Evolutionary conservation across 2,888 invertebrate species (phyloP).

Genomic region (Hylaea fasciaria): DNA sequence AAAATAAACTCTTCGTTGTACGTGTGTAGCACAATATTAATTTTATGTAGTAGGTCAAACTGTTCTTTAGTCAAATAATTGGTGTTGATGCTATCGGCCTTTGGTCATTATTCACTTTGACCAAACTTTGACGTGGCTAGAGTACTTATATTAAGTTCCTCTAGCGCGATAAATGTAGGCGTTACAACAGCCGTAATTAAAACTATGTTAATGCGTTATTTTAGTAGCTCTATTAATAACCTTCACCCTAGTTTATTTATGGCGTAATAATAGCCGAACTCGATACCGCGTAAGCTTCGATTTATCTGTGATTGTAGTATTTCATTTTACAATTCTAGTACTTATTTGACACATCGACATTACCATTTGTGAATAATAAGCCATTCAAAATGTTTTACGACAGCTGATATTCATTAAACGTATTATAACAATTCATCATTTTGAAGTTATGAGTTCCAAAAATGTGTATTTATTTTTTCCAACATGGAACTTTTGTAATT

Average conservation of each 20-base stretch:
- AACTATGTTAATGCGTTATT: constrained; percentile 43
- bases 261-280: constrained; percentile 4
- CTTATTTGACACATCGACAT: too few relatives aligned
- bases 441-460: too few relatives aligned
- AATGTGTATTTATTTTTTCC: too few relatives aligned
- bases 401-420: too few relatives aligned
- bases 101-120: constrained; percentile 64
- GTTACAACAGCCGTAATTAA: constrained; percentile 40
- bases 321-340: too few relatives aligned
- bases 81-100: constrained; percentile 63
- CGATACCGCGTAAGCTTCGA: constrained; percentile 1
- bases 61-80: constrained; percentile 70
- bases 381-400: too few relatives aligned
- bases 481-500: too few relatives aligned
- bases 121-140: constrained; percentile 45
- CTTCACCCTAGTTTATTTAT: constrained; percentile 33
- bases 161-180: constrained; percentile 34
- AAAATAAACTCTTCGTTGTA: too few relatives aligned
- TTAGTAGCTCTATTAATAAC: constrained; percentile 34
- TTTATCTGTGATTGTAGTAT: not conserved
- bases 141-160: constrained; percentile 37
- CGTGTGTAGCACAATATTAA: too few relatives aligned
- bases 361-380: too few relatives aligned
- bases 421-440: too few relatives aligned
- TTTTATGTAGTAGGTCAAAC: constrained; percentile 50